Base-by-base conservation (phyloP, 2,888 invertebrate species). In the Punctoribates punctum region DNA sequence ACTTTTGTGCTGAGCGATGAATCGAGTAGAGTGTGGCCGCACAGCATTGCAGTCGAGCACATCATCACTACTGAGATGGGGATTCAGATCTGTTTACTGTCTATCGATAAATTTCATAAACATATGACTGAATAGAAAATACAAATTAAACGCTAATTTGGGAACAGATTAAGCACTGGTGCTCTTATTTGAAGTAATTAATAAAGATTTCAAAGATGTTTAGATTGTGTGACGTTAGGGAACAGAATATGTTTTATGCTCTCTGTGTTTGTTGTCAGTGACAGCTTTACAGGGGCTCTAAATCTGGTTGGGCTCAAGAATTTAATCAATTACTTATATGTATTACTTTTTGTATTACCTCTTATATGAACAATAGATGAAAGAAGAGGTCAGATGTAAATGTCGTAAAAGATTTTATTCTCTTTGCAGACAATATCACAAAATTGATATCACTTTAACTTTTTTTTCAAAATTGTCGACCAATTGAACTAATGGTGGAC, bases 71-170 rank as follows among this genome's bases (percentile, higher is more conserved):
- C 60, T n/a, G n/a, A 51, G 60, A 60, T 60, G 29, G 29, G 13
- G 60, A 60, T 23, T 60, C 60, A 29, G 29, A 67, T 67, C 67
- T 60, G 60, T 38, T 67, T 67, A 5, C 23, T 20, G 20, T 23
- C 38, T 42, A 67, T 34, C 8, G 8, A 67, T 42, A 38, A 67
- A 42, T 67, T 67, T 67, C 20, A 38, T 67, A 67, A 57, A 67
- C 29, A 42, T 67, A 67, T 67, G 38, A 15, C 3, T 67, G 42
- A 67, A 42, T 42, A 23, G 27, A 67, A 67, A 42, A 67, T 67
- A 67, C 42, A 67, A 67, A 67, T 67, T 67, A 67, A 67, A 67
- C 42, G 38, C 42, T 67, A 42, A 38, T 42, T 67, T 67, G 67
- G 38, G 34, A 67, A 67, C 67, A 67, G 42, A 67, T 67, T 67